Conservation (phyloP, 2,888 invertebrate species). For the Margaritifera margaritifera region DNA sequence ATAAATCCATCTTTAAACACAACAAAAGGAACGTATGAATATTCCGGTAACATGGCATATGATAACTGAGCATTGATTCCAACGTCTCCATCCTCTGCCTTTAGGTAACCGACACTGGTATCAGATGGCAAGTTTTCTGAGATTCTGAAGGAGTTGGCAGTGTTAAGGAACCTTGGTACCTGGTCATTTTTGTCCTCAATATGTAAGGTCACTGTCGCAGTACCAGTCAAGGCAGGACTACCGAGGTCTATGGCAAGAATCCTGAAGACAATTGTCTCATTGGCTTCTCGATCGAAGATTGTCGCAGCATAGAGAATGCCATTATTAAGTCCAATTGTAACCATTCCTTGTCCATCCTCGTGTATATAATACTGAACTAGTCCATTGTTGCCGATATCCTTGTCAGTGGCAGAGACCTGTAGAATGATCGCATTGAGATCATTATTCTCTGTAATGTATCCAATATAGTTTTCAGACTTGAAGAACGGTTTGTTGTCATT, state of each 20-base stretch:
- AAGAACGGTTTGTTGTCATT: slow-evolving; percentile 95
- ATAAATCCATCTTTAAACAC: slow-evolving; percentile 45
- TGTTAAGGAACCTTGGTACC: slow-evolving; percentile 39
- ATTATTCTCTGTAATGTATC: slow-evolving; percentile 48
- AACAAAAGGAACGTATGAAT: slow-evolving; percentile 38
- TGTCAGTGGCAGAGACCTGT: slow-evolving; percentile 88
- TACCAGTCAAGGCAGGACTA: slow-evolving; percentile 36
- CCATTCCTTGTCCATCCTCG: slow-evolving; percentile 23
- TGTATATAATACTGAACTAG: slow-evolving; percentile 37
- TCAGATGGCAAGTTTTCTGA: slow-evolving; percentile 36
- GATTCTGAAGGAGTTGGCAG: slow-evolving; percentile 40
- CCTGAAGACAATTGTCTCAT: slow-evolving; percentile 32
- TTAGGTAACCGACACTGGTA: slow-evolving; percentile 37
- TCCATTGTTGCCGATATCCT: slow-evolving; percentile 56
- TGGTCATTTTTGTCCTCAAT: slow-evolving; percentile 52
- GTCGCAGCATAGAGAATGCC: slow-evolving; percentile 44
- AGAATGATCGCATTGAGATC: slow-evolving; percentile 77
- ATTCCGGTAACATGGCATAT: slow-evolving; percentile 2
- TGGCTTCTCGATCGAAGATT: slow-evolving; percentile 44
- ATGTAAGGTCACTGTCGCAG: slow-evolving; percentile 37
- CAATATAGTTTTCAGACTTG: slow-evolving; percentile 65
- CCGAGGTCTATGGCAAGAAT: slow-evolving; percentile 47
- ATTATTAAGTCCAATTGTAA: slow-evolving; percentile 40
- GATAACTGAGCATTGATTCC: slow-evolving; percentile 37
- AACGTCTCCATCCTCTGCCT: slow-evolving; percentile 45